Percentiles rank a stretch among this genome's conserved stretches.
Conservation (phyloP, 2,113 vertebrate genomes). For the Oenanthe melanoleuca region DNA sequence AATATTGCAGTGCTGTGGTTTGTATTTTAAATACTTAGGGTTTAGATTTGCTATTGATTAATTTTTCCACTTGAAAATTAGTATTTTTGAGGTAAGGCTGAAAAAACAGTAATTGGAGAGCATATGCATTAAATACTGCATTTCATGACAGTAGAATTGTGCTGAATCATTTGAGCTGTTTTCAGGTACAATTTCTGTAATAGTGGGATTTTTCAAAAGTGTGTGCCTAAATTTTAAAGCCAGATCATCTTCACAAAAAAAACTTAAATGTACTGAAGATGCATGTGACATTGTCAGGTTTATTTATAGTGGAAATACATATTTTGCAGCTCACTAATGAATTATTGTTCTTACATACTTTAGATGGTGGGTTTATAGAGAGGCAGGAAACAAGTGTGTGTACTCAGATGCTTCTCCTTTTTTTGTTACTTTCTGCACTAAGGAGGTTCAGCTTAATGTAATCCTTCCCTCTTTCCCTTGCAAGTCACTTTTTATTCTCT, state of each 20-base stretch:
- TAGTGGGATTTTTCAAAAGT: background rate
- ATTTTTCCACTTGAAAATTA: constrained; percentile 16
- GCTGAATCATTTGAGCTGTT: background rate
- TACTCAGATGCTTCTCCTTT: background rate
- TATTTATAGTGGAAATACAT: background rate
- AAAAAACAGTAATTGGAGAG: background rate
- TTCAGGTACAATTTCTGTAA: background rate
- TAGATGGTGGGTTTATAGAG: background rate
- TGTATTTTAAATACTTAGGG: background rate
- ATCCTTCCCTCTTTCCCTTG: background rate
- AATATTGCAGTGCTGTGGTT: background rate
- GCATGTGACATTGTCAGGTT: background rate
- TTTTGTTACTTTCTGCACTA: background rate
- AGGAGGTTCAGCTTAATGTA: background rate
- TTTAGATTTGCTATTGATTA: background rate
- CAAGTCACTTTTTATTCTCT: background rate
- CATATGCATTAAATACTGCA: background rate
- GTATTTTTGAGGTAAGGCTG: background rate
- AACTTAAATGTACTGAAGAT: background rate
- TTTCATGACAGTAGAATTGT: background rate
- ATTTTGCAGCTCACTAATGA: background rate
- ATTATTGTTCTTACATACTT: background rate
- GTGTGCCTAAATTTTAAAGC: background rate
- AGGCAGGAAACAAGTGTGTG: background rate
- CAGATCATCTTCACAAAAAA: background rate